Evolutionary conservation across 2,888 invertebrate species (phyloP).

Genomic region (Drosophila sordidula): DNA sequence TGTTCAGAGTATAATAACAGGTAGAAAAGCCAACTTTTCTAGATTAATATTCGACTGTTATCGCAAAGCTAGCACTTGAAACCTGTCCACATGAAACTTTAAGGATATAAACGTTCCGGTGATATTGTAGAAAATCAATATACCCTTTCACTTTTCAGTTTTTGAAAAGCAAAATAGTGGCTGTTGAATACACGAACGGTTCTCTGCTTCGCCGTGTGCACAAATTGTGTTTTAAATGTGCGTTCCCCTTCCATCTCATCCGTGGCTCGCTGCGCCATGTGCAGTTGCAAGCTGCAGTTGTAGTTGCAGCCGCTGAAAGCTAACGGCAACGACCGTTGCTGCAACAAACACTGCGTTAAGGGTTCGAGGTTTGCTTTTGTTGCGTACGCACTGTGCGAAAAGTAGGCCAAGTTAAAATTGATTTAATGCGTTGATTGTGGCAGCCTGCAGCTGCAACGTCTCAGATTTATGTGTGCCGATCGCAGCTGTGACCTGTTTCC

Average conservation of each 20-base stretch:
- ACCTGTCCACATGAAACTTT: no score
- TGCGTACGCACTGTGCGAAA: conserved; percentile 37
- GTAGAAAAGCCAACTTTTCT: no score
- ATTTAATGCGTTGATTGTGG: conserved; percentile 78
- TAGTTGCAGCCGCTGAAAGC: conserved; percentile 15
- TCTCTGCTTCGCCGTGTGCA: neutral
- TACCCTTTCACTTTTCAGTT: no score
- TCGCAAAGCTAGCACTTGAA: no score
- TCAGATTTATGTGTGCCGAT: conserved; percentile 57
- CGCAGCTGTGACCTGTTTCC: conserved; percentile 54
- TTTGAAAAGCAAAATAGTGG: no score
- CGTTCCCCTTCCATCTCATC: neutral
- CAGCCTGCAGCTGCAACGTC: conserved; percentile 51
- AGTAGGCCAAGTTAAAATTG: conserved; percentile 83
- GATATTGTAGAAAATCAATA: no score
- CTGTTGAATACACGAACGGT: no score
- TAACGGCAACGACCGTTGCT: conserved; percentile 9
- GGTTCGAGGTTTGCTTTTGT: conserved; percentile 45
- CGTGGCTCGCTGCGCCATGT: conserved; percentile 48
- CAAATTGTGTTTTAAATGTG: neutral
- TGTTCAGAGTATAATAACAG: no score
- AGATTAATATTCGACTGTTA: no score
- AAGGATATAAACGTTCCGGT: no score
- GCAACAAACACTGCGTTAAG: conserved; percentile 46
- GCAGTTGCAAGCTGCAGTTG: conserved; percentile 53